Base-by-base conservation (phyloP, 2,113 vertebrate species). In the Brienomyrus brachyistius region DNA sequence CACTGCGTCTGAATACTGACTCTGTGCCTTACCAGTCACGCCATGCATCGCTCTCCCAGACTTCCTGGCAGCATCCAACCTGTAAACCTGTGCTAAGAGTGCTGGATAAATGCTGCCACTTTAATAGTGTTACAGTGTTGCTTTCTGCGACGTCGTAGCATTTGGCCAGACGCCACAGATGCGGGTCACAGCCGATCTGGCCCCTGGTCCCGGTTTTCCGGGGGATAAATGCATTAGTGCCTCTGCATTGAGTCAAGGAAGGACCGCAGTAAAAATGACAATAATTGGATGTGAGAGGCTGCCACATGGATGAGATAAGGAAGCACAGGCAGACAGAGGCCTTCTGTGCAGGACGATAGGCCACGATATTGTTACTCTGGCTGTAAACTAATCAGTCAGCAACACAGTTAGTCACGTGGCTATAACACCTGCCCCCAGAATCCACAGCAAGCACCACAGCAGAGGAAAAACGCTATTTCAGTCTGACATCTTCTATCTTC, bases 31-130 rank as follows among this genome's bases (percentile, higher is more conserved):
- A 13, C 80, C 27, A 5, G 35, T 88, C 80, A 77, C 43, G 83
- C 21, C 82, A 48, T 17, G 10, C 54, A 84, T 90, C 90, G 89
- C 91, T 89, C 88, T 87, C 50, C 90, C 77, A 84, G 21, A 15
- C 91, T 93, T 92, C 92, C 94, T 93, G 92, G 91, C 92, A 40
- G 31, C 51, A 56, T 13, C 51, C 45, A 56, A 27, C 13, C 5
- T 40, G 35, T 19, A 54, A 35, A 17, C 85, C 85, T 43, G 51
- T 15, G 13, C 31, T 51, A 19, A 21, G n/a, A 87, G 0, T 47
- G 2, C 40, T 15, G 2, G 35, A 5, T 40, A 13, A 10, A 48
- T n/a, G 35, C 40, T 6, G 4, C 45, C 23, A 23, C n/a, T 27
- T 13, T 31, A n/a, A 23, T 85, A 50, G 17, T 47, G 23, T 17